Base-by-base conservation (phyloP, 2,113 vertebrate species). In the Charina bottae region DNA sequence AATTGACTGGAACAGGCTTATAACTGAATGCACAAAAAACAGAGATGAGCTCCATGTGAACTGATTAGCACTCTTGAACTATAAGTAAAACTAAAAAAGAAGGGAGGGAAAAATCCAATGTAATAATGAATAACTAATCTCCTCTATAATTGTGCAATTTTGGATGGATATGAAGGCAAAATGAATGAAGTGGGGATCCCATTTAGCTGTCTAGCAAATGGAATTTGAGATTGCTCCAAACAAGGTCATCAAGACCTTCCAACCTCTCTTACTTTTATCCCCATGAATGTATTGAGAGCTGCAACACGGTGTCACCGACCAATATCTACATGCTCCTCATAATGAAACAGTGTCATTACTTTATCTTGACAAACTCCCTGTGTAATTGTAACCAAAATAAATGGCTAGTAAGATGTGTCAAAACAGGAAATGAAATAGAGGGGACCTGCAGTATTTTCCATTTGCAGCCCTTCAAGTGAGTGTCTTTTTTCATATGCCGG, bases 401-500 rank as follows among this genome's bases (percentile, higher is more conserved):
- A 96, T 94, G 94, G 42, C 94, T 85, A 87, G 0, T 0, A 93
- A 92, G 93, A 96, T 93, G 92, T 95, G 96, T 97, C 96, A 95
- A 95, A 96, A 95, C 91, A 95, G 93, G 90, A 96, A 97, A 95
- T 91, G 94, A 94, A 96, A 90, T 87, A 91, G 55, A 90, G 83
- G 19, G 92, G 94, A 95, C 92, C 92, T 85, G 94, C 95, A 94
- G 93, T 95, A 95, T 97, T 98, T 97, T 94, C 95, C 91, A 92
- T 95, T 96, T 94, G 94, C 94, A 94, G 94, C 88, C 94, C 95
- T 95, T 97, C 85, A 86, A 92, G 93, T 94, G 92, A 88, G 93
- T 97, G 97, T 97, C 97, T 97, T 97, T 97, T 98, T 98, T 98
- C 97, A 98, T 96, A 89, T 92, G 89, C 92, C 89, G 92, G 89